These are phyloP conservation scores for Bolinopsis microptera DNA, from an alignment of 37 sponge, comb jelly and placozoan species.

Conservation along the genomic window DNA sequence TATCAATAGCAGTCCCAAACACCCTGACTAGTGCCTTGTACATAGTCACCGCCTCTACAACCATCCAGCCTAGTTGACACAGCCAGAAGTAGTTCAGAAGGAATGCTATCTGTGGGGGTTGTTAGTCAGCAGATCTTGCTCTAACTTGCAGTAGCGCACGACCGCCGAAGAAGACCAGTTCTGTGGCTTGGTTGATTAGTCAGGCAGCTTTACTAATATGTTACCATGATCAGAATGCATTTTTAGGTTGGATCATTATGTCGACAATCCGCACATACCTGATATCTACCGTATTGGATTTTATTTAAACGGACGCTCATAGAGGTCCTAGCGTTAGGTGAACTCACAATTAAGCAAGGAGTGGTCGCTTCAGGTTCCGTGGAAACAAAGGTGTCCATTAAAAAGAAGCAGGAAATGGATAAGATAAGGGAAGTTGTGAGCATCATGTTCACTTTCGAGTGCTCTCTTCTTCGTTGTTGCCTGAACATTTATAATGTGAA, in stretches of 20 bases:
- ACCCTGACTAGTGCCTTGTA: slow-evolving; percentile 3
- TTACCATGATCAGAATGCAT: too few relatives aligned
- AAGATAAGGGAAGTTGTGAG: neutral
- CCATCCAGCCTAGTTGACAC: slow-evolving; percentile 13
- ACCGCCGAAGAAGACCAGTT: too few relatives aligned
- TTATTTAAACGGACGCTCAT: too few relatives aligned
- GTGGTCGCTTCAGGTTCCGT: neutral
- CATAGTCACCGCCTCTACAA: slow-evolving; percentile 20
- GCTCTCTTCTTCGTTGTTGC: neutral
- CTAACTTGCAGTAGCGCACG: too few relatives aligned
- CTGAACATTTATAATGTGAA: too few relatives aligned
- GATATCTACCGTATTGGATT: too few relatives aligned
- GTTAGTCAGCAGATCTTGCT: too few relatives aligned
- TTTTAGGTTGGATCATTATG: too few relatives aligned
- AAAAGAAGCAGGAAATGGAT: neutral
- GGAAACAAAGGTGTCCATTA: neutral
- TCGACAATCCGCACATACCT: too few relatives aligned
- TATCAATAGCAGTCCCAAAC: neutral
- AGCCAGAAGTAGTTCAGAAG: slow-evolving; percentile 42
- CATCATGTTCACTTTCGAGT: neutral
- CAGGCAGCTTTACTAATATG: too few relatives aligned
- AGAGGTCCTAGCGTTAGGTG: too few relatives aligned
- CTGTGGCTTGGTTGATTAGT: too few relatives aligned
- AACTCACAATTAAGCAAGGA: neutral
- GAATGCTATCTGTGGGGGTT: neutral